phyloP scores from a whole-genome alignment of 2,113 vertebrate species.

The Salvator merianae region DNA sequence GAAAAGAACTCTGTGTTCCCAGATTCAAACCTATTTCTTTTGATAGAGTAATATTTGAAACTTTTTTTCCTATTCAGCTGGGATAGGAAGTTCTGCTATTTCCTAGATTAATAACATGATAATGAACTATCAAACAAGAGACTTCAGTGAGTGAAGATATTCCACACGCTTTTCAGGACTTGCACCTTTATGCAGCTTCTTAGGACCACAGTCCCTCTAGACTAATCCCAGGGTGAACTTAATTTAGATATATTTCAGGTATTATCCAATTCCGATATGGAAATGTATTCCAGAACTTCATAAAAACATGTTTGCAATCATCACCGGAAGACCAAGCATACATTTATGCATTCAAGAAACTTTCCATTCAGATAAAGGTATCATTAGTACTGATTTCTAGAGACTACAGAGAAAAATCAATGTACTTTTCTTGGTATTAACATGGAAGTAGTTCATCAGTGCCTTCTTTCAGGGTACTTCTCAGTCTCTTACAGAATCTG shows the following conservation, averaged over 20 bases:
- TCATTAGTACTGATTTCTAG: too few species aligned
- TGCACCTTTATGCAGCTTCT: background rate
- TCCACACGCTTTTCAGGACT: background rate
- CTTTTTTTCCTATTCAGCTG: background rate
- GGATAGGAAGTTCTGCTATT: background rate
- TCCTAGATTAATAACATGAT: background rate
- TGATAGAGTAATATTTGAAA: background rate
- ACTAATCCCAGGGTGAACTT: background rate
- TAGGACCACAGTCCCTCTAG: background rate
- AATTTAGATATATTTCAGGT: background rate
- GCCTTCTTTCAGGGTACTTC: too few species aligned
- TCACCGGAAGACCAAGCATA: background rate
- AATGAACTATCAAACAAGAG: background rate
- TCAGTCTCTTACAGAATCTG: too few species aligned
- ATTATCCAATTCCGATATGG: background rate
- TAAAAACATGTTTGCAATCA: background rate
- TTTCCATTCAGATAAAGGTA: background rate
- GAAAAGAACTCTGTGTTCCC: background rate
- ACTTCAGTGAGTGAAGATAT: background rate
- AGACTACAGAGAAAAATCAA: too few species aligned
- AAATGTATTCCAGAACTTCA: background rate
- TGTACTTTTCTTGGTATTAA: too few species aligned
- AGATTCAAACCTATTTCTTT: conserved; percentile 13
- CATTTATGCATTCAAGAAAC: background rate
- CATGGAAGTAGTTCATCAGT: too few species aligned